Percentiles rank a stretch among this genome's conserved stretches.
phyloP scores from a whole-genome alignment of 2,888 invertebrate species.

The Tholera decimalis region DNA sequence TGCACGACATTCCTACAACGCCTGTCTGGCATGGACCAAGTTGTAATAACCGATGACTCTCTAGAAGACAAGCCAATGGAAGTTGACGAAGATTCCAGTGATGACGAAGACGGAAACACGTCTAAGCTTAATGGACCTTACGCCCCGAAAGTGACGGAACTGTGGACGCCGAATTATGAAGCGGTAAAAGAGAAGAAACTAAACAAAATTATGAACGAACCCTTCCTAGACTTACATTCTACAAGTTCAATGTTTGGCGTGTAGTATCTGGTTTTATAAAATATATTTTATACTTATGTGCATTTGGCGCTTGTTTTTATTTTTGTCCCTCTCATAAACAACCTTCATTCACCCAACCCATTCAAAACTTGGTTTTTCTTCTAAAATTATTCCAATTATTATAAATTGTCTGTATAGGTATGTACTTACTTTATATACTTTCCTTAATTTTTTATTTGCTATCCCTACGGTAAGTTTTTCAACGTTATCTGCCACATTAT shows the following conservation, averaged over 20 bases:
- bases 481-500: slow-evolving; percentile 24
- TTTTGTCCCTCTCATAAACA: no score
- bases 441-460: slow-evolving; percentile 9
- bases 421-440: background rate
- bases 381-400: no score
- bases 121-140: slow-evolving; percentile 68
- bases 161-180: slow-evolving; percentile 86
- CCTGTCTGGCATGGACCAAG: slow-evolving; percentile 78
- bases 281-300: slow-evolving; percentile 32
- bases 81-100: slow-evolving; percentile 76
- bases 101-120: slow-evolving; percentile 76
- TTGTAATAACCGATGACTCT: slow-evolving; percentile 67
- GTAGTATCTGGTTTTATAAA: slow-evolving; percentile 50
- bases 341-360: no score
- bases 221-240: slow-evolving; percentile 77
- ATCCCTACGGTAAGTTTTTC: slow-evolving; percentile 13
- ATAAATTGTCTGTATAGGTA: no score
- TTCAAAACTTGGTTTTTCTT: no score
- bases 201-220: slow-evolving; percentile 80
- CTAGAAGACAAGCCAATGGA: slow-evolving; percentile 71
- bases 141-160: slow-evolving; percentile 74
- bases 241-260: slow-evolving; percentile 78
- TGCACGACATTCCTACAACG: slow-evolving; percentile 85
- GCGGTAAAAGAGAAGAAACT: slow-evolving; percentile 87
- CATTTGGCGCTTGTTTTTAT: background rate